These are phyloP conservation scores for Lutjanus erythropterus DNA, from an alignment of 2,113 vertebrate species.

Conservation along the genomic window DNA sequence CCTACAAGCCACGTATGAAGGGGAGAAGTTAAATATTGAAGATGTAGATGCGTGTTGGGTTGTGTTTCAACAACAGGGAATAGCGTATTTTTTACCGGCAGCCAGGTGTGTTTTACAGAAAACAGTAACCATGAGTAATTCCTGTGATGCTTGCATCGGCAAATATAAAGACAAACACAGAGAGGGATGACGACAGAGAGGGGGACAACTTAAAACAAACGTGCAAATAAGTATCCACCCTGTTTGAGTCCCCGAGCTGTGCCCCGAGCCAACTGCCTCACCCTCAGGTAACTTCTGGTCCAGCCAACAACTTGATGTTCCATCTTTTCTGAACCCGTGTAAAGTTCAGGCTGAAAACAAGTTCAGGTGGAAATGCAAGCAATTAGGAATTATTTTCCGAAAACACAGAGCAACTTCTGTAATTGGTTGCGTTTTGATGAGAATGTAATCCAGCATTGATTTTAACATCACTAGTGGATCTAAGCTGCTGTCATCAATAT, in stretches of 20 bases:
- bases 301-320: conserved; percentile 14
- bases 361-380: not conserved
- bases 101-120: conserved; percentile 62
- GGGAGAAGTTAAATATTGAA: conserved; percentile 71
- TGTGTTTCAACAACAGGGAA: conserved; percentile 31
- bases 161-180: conserved; percentile 1
- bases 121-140: conserved; percentile 34
- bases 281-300: conserved; percentile 16
- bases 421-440: not conserved
- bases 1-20: conserved; percentile 46
- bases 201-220: not conserved
- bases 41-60: conserved; percentile 30
- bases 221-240: conserved; percentile 15
- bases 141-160: conserved; percentile 2
- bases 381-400: not conserved
- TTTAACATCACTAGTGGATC: not conserved
- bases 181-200: not conserved
- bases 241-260: conserved; percentile 19
- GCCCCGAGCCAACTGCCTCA: conserved; percentile 18
- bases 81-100: conserved; percentile 20
- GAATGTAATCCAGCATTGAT: not conserved
- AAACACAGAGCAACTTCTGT: not conserved
- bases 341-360: not conserved
- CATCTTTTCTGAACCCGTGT: not conserved
- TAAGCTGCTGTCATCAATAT: not conserved